A percentile compares a stretch with the other conserved stretches of the same genome.
Conservation (phyloP, 2,888 invertebrate species). For the Lasioglossum calceatum region DNA sequence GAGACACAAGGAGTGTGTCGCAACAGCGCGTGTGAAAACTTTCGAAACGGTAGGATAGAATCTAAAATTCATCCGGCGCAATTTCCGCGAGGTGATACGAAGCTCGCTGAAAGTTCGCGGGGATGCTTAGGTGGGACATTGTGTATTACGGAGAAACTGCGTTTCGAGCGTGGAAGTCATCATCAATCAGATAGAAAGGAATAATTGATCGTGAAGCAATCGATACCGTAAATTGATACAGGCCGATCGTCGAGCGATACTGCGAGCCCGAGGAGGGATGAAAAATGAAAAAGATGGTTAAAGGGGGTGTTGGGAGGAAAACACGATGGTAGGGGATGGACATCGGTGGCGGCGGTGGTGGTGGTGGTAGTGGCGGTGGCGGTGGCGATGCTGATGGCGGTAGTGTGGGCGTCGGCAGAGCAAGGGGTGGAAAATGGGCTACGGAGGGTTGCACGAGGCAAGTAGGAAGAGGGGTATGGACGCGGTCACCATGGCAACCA, state of each 20-base stretch:
- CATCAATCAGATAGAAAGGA: constrained; percentile 6
- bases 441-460: constrained; percentile 67
- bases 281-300: constrained; percentile 46
- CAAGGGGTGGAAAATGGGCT: constrained; percentile 66
- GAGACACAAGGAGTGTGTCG: background rate
- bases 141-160: background rate
- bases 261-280: constrained; percentile 37
- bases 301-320: constrained; percentile 14
- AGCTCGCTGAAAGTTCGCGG: background rate
- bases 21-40: background rate
- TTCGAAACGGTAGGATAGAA: background rate
- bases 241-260: constrained; percentile 55
- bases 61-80: background rate
- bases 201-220: constrained; percentile 59
- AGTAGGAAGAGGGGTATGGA: constrained; percentile 76
- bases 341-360: constrained; percentile 43
- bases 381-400: constrained; percentile 58
- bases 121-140: background rate
- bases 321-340: constrained; percentile 50
- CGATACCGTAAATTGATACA: constrained; percentile 72
- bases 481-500: constrained; percentile 81
- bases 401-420: constrained; percentile 64
- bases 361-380: constrained; percentile 50
- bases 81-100: background rate
- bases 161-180: background rate